These are phyloP conservation scores for Seriola rivoliana DNA, from an alignment of 2,113 vertebrate species.

Conservation along the genomic window DNA sequence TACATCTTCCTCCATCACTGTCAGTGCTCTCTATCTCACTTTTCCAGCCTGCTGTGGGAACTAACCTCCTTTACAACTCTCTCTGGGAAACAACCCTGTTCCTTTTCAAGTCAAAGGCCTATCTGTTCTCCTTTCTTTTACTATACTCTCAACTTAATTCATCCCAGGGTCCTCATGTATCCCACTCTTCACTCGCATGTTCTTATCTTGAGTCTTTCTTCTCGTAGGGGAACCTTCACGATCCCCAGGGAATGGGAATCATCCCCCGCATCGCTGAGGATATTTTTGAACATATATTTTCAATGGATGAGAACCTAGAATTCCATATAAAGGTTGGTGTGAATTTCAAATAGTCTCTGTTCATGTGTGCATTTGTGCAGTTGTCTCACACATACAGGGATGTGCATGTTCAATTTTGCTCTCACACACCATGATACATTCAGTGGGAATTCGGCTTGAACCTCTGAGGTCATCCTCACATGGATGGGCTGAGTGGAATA, in stretches of 20 bases:
- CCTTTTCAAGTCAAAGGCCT: conserved; percentile 56
- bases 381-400: not conserved
- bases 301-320: conserved; percentile 96
- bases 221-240: conserved; percentile 91
- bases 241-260: conserved; percentile 93
- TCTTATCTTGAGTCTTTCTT: conserved; percentile 19
- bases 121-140: conserved; percentile 17
- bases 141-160: conserved; percentile 33
- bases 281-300: conserved; percentile 96
- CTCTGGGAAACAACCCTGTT: conserved; percentile 45
- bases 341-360: not conserved
- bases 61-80: conserved; percentile 59
- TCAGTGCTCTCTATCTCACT: conserved; percentile 37
- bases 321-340: conserved; percentile 93
- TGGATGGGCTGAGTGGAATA: conserved; percentile 31
- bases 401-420: not conserved
- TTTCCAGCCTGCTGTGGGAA: conserved; percentile 53
- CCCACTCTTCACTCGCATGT: conserved; percentile 4
- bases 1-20: conserved; percentile 59
- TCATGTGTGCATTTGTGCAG: not conserved
- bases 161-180: conserved; percentile 40
- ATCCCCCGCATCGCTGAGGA: conserved; percentile 94
- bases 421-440: not conserved
- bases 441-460: conserved; percentile 13
- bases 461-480: conserved; percentile 48